Evolutionary conservation across 2,113 vertebrate genomes (phyloP).

Genomic region (Sinosuthora webbiana): DNA sequence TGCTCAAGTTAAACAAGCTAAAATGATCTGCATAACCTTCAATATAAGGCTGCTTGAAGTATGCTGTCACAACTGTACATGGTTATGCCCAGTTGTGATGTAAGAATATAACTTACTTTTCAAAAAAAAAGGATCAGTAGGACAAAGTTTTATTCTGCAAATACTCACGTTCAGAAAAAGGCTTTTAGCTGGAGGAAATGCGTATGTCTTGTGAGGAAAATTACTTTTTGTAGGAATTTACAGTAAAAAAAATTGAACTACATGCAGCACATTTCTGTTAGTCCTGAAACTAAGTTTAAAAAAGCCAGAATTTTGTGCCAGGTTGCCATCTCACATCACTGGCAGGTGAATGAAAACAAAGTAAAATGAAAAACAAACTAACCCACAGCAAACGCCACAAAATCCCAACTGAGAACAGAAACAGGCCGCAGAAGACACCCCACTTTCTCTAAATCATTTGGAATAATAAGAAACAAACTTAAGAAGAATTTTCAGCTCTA

Average conservation of each 20-base stretch:
- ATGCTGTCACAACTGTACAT: background rate
- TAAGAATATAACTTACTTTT: background rate
- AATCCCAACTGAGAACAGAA: background rate
- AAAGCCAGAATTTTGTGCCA: background rate
- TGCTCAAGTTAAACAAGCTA: background rate
- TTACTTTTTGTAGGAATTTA: background rate
- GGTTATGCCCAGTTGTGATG: background rate
- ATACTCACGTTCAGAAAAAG: background rate
- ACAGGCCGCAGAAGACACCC: background rate
- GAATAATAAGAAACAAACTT: background rate
- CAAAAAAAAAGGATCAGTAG: background rate
- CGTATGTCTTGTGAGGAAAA: background rate
- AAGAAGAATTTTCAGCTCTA: background rate
- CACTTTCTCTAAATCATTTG: background rate
- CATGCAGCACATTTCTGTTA: background rate
- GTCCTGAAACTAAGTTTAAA: background rate
- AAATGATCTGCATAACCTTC: background rate
- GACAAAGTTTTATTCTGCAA: background rate
- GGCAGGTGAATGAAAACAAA: background rate
- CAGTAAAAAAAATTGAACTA: background rate
- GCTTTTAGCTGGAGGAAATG: background rate
- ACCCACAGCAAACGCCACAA: background rate
- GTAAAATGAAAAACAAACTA: background rate
- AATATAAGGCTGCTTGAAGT: background rate
- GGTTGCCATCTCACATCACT: background rate